phyloP scores from a whole-genome alignment of 2,113 vertebrate species.

The Baryphthengus martii region DNA sequence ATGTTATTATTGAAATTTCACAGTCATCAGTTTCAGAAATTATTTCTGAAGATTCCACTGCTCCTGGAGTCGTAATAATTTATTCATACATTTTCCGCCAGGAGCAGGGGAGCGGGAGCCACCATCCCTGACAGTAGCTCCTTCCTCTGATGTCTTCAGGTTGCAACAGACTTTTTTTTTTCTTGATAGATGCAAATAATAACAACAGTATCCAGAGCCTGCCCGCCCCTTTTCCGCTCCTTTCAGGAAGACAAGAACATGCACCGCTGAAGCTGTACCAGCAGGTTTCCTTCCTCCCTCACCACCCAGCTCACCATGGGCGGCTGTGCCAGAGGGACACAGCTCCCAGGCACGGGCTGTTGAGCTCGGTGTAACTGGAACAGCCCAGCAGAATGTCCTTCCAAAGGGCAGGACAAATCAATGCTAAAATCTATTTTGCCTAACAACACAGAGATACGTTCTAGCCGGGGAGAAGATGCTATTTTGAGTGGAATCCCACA shows the following conservation, averaged over 20 bases:
- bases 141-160: neutral
- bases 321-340: neutral
- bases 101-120: neutral
- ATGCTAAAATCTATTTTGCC: neutral
- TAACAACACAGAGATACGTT: fast-evolving
- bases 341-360: neutral
- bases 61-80: neutral
- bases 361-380: neutral
- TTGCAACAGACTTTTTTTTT: neutral
- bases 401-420: neutral
- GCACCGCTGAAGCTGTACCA: fast-evolving
- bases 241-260: neutral
- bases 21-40: conserved; percentile 41
- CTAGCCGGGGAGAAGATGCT: neutral
- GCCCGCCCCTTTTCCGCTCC: neutral
- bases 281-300: neutral
- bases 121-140: neutral
- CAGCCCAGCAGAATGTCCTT: neutral
- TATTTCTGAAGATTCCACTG: conserved; percentile 31
- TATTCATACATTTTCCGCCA: neutral
- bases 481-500: fast-evolving
- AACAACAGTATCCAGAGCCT: neutral
- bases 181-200: neutral
- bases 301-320: fast-evolving
- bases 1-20: conserved; percentile 40